Evolutionary conservation across 2,797 vertebrate genomes (phyloP).

Genomic region (Siniperca scherzeri): DNA sequence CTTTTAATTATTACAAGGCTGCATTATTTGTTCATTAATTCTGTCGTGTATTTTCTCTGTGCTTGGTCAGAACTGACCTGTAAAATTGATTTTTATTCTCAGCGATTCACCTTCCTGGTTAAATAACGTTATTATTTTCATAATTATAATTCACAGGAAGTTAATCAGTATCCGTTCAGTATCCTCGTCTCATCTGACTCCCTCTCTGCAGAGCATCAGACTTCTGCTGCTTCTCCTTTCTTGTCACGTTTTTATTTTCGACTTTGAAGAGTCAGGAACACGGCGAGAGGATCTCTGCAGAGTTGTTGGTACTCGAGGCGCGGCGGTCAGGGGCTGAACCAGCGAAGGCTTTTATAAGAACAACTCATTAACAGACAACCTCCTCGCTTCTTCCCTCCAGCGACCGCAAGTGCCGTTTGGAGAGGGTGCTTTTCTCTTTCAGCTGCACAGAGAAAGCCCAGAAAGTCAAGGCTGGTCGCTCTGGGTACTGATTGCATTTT

Average conservation of each 20-base stretch:
- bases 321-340: slow-evolving; percentile 63
- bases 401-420: slow-evolving; percentile 75
- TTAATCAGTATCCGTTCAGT: neutral
- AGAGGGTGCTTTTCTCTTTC: slow-evolving; percentile 81
- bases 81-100: neutral
- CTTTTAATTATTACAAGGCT: neutral
- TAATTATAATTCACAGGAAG: neutral
- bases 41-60: neutral
- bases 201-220: neutral
- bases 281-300: slow-evolving; percentile 16
- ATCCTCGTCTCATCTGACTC: slow-evolving; percentile 17
- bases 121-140: neutral
- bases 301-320: slow-evolving; percentile 60
- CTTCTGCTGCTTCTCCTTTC: slow-evolving; percentile 4
- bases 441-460: slow-evolving; percentile 67
- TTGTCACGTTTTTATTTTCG: slow-evolving; percentile 18
- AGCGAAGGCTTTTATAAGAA: slow-evolving; percentile 76
- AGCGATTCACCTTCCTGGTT: neutral
- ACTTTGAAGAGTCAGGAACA: slow-evolving; percentile 34
- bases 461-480: slow-evolving; percentile 82
- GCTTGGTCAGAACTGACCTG: neutral
- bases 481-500: slow-evolving; percentile 80
- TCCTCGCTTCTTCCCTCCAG: slow-evolving; percentile 65
- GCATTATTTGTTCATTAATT: neutral
- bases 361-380: slow-evolving; percentile 81